Evolutionary conservation across 37 sponge, comb jelly and placozoan species (phyloP).

Genomic region (Petrosia ficiformis): DNA sequence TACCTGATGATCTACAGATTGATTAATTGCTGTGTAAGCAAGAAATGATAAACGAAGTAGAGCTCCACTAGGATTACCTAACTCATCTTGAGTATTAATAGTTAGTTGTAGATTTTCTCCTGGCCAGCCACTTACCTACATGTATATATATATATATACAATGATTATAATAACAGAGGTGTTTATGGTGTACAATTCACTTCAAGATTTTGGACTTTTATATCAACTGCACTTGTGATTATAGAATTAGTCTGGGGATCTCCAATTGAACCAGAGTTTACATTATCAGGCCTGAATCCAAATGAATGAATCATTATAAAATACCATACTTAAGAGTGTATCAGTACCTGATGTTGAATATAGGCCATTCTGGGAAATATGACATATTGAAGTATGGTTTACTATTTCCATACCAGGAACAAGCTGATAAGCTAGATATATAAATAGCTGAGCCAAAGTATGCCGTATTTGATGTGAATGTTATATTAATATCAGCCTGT

Average conservation of each 20-base stretch:
- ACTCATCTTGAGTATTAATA: slow-evolving; percentile 38
- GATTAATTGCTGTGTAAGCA: background rate
- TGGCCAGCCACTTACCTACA: slow-evolving; percentile 51
- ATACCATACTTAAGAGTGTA: background rate
- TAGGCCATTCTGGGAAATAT: slow-evolving; percentile 32
- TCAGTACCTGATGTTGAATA: slow-evolving; percentile 30
- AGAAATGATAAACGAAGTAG: slow-evolving; percentile 9
- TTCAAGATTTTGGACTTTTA: no score
- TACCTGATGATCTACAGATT: no score
- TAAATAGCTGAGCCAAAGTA: slow-evolving; percentile 46
- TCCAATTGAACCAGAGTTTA: slow-evolving; percentile 34
- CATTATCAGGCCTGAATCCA: background rate
- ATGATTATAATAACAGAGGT: no score
- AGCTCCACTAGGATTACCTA: slow-evolving; percentile 24
- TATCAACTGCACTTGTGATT: no score
- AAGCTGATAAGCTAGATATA: slow-evolving; percentile 17
- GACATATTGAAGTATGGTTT: slow-evolving; percentile 18
- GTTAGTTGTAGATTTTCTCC: slow-evolving; percentile 22
- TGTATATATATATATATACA: no score
- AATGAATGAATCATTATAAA: background rate
- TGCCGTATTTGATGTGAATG: slow-evolving; percentile 38
- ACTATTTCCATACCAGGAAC: slow-evolving; percentile 37
- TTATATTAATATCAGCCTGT: background rate
- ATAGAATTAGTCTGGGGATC: background rate
- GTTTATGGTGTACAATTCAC: no score